Base-by-base conservation (phyloP, 2,113 vertebrate species). In the Corydoras sp. region DNA sequence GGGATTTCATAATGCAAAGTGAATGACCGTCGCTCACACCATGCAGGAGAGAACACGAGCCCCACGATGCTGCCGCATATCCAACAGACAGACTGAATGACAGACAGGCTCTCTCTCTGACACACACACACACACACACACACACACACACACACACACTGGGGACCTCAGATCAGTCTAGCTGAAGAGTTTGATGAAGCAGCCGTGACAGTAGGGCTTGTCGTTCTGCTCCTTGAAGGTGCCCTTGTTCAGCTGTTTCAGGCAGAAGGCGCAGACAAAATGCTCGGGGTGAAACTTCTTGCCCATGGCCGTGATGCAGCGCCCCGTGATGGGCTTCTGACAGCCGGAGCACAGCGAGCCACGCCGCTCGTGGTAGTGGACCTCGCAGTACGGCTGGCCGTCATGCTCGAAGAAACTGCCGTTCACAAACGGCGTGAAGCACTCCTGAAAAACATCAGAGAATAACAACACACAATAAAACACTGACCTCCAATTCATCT, bases 201-300 rank as follows among this genome's bases (percentile, higher is more conserved):
- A 98, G 87, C 92, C 92, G 81, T 99, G 97, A 81, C 96, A 99
- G 90, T 99, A 99, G 14, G 97, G 97, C 85, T 99, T 98, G 90
- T 97, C 95, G 0, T 99, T 99, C 80, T 98, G 95, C 89, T 99
- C 97, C 85, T 98, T 99, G 85, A 99, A 99, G 81, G 96, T 99
- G 85, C 97, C 97, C 87, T 99, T 99, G 89, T 98, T 99, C 83
- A 98, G 97, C 78, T 98, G 97, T 83, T 98, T 99, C 84, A 98
- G 93, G 85, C 97, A 98, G 88, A 99, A 98, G 88, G 97, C 97
- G 35, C 97, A 99, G 80, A 97, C 97, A 53, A 99, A 99, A 86
- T 99, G 97, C 92, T 99, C 97, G 0, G 97, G 96, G 85, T 99
- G 97, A 80, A 99, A 99, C 86, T 99, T 98, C 90, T 95, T 95